Conservation (phyloP, 2,797 vertebrate species). For the Ctenosaura bakeri region DNA sequence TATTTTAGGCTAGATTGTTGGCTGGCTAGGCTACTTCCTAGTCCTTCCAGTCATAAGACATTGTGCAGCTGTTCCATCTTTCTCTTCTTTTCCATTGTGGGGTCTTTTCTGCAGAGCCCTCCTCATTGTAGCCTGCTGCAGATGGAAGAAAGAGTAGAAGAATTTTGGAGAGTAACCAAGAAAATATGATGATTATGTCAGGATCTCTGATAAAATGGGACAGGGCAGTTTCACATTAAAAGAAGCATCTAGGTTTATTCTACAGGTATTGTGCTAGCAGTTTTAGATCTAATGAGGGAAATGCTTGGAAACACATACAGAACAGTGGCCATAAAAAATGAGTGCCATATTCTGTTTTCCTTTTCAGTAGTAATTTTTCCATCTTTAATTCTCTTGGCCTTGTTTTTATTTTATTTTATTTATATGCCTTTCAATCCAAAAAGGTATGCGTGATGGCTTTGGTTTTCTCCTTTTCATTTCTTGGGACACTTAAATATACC, state of each 20-base stretch:
- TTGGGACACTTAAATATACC: not conserved
- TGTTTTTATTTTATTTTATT: no score
- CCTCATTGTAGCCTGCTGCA: not conserved
- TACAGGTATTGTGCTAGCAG: not conserved
- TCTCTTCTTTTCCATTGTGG: not conserved
- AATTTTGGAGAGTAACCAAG: not conserved
- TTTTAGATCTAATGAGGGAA: not conserved
- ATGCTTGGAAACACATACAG: not conserved
- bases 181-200: not conserved
- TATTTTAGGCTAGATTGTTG: constrained; percentile 7
- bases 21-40: not conserved
- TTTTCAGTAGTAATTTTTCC: not conserved
- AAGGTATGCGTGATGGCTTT: not conserved
- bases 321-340: not conserved
- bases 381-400: not conserved
- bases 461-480: not conserved
- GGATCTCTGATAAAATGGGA: not conserved
- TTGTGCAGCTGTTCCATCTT: not conserved
- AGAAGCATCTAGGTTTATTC: not conserved
- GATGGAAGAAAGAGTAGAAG: not conserved
- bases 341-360: not conserved
- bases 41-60: not conserved
- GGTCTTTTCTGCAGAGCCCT: no score
- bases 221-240: not conserved
- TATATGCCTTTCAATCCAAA: no score